These are phyloP conservation scores for Papilio dardanus DNA, from an alignment of 1,140 invertebrate species.

Conservation along the genomic window DNA sequence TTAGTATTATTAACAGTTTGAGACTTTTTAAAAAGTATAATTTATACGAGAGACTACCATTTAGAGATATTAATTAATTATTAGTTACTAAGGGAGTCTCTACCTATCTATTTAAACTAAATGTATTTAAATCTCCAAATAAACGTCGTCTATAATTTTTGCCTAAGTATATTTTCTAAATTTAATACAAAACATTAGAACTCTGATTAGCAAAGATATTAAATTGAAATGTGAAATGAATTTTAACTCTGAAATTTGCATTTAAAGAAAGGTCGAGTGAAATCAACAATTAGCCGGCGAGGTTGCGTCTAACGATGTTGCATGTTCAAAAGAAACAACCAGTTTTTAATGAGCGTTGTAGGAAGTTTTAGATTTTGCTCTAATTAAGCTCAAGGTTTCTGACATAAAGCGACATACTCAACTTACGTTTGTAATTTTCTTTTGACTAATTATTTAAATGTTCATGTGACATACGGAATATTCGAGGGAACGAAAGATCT, in stretches of 20 bases:
- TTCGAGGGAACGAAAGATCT: not conserved
- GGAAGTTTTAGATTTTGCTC: constrained; percentile 23
- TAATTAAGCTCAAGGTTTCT: constrained; percentile 18
- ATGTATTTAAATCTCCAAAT: too few species aligned
- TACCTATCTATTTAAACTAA: too few species aligned
- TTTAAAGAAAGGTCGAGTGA: constrained; percentile 20
- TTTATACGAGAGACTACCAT: too few species aligned
- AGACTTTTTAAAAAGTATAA: too few species aligned
- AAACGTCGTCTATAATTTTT: too few species aligned
- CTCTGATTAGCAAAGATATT: not conserved
- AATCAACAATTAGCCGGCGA: constrained; percentile 21
- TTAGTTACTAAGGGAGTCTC: too few species aligned
- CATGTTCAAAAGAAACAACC: constrained; percentile 25
- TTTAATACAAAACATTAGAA: not conserved
- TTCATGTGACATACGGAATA: not conserved
- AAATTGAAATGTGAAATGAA: not conserved
- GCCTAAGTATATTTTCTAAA: too few species aligned
- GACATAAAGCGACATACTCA: constrained; percentile 12
- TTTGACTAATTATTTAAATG: not conserved
- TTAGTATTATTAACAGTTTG: not conserved
- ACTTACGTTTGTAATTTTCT: constrained; percentile 4
- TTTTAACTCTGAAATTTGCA: constrained; percentile 17
- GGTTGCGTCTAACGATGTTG: constrained; percentile 8
- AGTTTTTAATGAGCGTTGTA: constrained; percentile 9
- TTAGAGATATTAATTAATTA: too few species aligned